phyloP scores from a whole-genome alignment of 2,113 vertebrate genomes.

The Columbina picui region DNA sequence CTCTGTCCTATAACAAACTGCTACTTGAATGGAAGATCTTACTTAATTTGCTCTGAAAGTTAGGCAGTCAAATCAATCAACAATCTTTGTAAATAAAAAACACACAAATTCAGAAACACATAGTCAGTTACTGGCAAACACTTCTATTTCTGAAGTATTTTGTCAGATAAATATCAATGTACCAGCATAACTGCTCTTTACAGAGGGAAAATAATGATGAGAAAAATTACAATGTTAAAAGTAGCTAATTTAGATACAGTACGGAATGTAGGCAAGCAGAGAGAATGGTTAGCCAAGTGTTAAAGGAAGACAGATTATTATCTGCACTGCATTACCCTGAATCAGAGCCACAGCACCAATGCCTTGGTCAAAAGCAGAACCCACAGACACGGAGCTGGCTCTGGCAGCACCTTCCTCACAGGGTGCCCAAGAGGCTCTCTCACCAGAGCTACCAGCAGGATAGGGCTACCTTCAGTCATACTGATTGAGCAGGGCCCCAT shows the following conservation, averaged over 20 bases:
- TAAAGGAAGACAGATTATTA: neutral
- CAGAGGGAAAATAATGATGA: neutral
- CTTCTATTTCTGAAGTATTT: neutral
- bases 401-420: neutral
- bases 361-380: neutral
- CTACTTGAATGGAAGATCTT: neutral
- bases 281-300: neutral
- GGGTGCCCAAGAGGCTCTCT: neutral
- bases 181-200: neutral
- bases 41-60: neutral
- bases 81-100: neutral
- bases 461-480: rapidly evolving
- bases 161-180: neutral
- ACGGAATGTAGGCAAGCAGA: neutral
- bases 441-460: neutral
- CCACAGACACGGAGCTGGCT: rapidly evolving
- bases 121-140: neutral
- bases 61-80: neutral
- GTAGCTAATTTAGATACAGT: neutral
- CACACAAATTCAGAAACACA: neutral
- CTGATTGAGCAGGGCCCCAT: rapidly evolving
- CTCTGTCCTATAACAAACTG: neutral
- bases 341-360: neutral
- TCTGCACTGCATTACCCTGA: neutral
- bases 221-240: neutral